Evolutionary conservation across 2,113 vertebrate genomes (phyloP).

Genomic region (Gnathonemus echidnorhynchus): DNA sequence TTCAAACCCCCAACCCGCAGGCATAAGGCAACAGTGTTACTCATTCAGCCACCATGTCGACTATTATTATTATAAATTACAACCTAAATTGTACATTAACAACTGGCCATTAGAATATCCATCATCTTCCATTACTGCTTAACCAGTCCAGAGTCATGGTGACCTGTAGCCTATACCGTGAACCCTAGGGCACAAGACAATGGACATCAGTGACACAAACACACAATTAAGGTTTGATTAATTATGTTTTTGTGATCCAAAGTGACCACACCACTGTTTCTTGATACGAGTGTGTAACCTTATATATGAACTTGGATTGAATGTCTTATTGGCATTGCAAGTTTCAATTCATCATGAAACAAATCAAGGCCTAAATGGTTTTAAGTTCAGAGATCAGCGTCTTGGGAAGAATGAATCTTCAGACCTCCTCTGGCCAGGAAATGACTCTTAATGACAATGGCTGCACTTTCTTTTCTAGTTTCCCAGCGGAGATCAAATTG

Average conservation of each 20-base stretch:
- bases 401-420: not conserved
- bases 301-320: not conserved
- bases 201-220: not conserved
- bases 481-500: conserved; percentile 18
- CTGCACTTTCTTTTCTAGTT: not conserved
- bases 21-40: not conserved
- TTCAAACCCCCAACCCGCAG: not conserved
- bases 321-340: not conserved
- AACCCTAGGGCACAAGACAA: not conserved
- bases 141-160: not conserved
- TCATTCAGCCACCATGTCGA: not conserved
- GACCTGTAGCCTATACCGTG: not conserved
- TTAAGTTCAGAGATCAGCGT: not conserved
- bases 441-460: conserved; percentile 9
- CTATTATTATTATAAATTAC: not conserved
- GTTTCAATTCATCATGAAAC: not conserved
- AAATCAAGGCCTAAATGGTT: not conserved
- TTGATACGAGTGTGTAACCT: not conserved
- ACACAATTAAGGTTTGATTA: not conserved
- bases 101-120: not conserved
- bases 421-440: conserved; percentile 15
- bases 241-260: not conserved
- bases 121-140: not conserved
- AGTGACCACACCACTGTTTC: not conserved
- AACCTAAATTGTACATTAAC: not conserved